These are phyloP conservation scores for Amphimallon solstitiale DNA, from an alignment of 2,888 invertebrate species.

Conservation along the genomic window DNA sequence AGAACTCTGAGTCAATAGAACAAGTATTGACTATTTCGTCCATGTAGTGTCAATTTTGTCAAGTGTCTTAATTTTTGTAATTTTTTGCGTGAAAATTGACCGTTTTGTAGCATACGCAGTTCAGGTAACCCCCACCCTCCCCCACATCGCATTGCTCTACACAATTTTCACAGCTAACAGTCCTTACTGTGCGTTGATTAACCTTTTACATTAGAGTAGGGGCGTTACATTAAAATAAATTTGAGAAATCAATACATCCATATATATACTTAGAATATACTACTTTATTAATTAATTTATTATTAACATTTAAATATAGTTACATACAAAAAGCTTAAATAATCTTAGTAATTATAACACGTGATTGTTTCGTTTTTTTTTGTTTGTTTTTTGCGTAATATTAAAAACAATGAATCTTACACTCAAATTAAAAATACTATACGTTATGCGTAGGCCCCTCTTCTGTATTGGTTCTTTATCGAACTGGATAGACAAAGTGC, in stretches of 20 bases:
- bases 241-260: neutral
- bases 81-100: too few relatives aligned
- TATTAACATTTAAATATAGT: conserved; percentile 31
- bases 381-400: conserved; percentile 12
- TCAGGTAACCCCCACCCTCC: too few relatives aligned
- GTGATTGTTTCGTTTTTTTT: neutral
- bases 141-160: too few relatives aligned
- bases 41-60: too few relatives aligned
- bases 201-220: too few relatives aligned
- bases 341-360: conserved; percentile 32
- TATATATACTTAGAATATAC: neutral
- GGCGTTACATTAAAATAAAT: neutral
- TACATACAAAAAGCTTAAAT: conserved; percentile 34
- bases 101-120: too few relatives aligned
- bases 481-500: conserved; percentile 89
- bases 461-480: conserved; percentile 85
- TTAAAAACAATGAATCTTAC: conserved; percentile 25
- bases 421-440: conserved; percentile 6
- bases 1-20: too few relatives aligned
- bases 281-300: conserved; percentile 13
- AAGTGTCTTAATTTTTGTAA: too few relatives aligned
- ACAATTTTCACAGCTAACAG: too few relatives aligned
- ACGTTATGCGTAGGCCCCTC: conserved; percentile 61
- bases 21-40: too few relatives aligned
- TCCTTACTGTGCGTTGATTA: too few relatives aligned